These are phyloP conservation scores for Pterocles gutturalis DNA, from an alignment of 2,113 vertebrate genomes.

Conservation along the genomic window DNA sequence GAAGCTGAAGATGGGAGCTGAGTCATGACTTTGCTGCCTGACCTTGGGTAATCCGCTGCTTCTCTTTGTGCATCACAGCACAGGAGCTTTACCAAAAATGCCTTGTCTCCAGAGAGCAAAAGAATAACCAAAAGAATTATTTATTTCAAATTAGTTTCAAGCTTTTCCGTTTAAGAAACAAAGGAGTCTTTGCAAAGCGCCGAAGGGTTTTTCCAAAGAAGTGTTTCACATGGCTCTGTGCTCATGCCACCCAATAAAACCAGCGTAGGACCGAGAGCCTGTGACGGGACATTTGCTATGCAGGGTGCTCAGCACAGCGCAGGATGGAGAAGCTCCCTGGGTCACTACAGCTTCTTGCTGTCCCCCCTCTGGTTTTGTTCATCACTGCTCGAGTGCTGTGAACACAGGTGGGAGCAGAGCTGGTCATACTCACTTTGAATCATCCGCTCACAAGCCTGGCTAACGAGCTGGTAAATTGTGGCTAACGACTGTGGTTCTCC, in stretches of 20 bases:
- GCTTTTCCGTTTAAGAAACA: neutral
- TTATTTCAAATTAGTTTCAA: neutral
- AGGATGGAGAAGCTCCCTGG: neutral
- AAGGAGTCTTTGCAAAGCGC: neutral
- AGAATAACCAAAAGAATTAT: neutral
- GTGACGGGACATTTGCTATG: accelerated
- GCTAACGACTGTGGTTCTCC: constrained; percentile 91
- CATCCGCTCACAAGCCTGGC: constrained; percentile 90
- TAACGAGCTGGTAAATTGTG: constrained; percentile 90
- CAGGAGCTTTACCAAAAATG: neutral
- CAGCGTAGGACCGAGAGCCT: accelerated
- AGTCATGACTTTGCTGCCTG: neutral
- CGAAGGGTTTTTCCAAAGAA: neutral
- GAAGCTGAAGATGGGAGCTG: neutral
- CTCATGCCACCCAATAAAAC: neutral
- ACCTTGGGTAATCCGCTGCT: neutral
- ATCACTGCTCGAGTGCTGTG: neutral
- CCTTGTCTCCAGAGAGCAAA: accelerated
- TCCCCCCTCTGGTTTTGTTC: neutral
- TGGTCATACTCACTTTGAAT: constrained; percentile 86
- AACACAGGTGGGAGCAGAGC: neutral
- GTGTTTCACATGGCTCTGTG: neutral
- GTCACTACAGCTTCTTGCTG: neutral
- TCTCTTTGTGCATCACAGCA: neutral
- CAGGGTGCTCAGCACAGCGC: accelerated